A percentile compares a stretch with the other conserved stretches of the same genome.
These are phyloP conservation scores for Lipotes vexillifer DNA, from an alignment of 2,113 vertebrate genomes.

Conservation along the genomic window DNA sequence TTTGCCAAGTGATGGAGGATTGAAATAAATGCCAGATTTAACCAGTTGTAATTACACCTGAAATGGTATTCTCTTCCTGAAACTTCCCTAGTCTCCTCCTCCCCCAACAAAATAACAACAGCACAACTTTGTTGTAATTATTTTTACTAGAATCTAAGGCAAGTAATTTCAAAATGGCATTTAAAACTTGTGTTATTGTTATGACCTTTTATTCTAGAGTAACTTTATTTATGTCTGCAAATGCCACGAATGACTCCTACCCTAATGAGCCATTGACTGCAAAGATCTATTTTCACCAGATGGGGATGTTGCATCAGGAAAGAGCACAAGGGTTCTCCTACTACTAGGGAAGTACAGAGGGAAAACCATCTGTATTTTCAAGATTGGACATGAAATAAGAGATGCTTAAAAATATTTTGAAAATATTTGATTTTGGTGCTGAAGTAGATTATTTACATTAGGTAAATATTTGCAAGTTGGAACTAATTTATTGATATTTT, in stretches of 20 bases:
- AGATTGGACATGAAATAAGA: neutral
- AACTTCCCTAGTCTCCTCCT: neutral
- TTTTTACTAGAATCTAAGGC: neutral
- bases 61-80: neutral
- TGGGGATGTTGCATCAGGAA: conserved; percentile 43
- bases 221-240: neutral
- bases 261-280: neutral
- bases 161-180: neutral
- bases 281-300: conserved; percentile 25
- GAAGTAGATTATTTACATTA: neutral
- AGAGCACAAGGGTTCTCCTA: neutral
- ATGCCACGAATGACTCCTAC: neutral
- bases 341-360: neutral
- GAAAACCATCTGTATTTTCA: neutral
- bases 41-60: neutral
- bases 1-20: neutral
- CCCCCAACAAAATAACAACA: neutral
- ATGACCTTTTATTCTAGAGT: neutral
- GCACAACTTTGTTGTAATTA: neutral
- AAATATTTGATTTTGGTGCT: neutral
- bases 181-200: neutral
- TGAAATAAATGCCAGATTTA: neutral
- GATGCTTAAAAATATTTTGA: neutral
- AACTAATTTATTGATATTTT: neutral
- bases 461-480: neutral